Evolutionary conservation across 2,797 vertebrate species (phyloP).

Genomic region (Diplodus puntazzo): DNA sequence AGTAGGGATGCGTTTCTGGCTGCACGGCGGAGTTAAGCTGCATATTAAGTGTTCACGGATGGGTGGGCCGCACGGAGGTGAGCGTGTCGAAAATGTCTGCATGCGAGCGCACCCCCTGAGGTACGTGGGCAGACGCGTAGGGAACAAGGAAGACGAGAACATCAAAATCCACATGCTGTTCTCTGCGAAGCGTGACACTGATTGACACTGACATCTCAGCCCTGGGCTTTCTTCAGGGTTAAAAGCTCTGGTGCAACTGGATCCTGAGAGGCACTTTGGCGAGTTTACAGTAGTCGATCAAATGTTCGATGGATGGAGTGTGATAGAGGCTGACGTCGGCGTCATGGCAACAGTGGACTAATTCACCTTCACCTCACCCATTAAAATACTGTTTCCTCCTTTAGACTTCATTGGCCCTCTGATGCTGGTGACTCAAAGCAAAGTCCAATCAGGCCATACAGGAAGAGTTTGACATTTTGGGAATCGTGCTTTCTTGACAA

Average conservation of each 20-base stretch:
- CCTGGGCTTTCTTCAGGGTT: constrained; percentile 60
- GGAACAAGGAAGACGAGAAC: background rate
- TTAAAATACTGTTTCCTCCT: background rate
- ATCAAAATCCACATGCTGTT: constrained; percentile 53
- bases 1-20: constrained; percentile 22
- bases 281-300: constrained; percentile 35
- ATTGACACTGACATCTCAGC: constrained; percentile 69
- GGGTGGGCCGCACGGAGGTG: constrained; percentile 28
- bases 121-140: constrained; percentile 16
- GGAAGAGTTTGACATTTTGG: background rate
- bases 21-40: constrained; percentile 27
- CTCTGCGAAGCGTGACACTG: constrained; percentile 55
- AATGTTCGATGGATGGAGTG: constrained; percentile 7
- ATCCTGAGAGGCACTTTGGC: constrained; percentile 31
- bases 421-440: background rate
- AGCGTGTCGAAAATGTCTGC: constrained; percentile 38
- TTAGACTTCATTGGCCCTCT: background rate
- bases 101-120: constrained; percentile 16
- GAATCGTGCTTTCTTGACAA: background rate
- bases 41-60: constrained; percentile 46
- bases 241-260: constrained; percentile 54
- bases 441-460: background rate
- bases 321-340: background rate
- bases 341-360: background rate
- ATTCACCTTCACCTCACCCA: background rate